Percentiles rank a stretch among this genome's conserved stretches.
phyloP scores from a whole-genome alignment of 2,888 invertebrate genomes.

The Melitaea athalia region DNA sequence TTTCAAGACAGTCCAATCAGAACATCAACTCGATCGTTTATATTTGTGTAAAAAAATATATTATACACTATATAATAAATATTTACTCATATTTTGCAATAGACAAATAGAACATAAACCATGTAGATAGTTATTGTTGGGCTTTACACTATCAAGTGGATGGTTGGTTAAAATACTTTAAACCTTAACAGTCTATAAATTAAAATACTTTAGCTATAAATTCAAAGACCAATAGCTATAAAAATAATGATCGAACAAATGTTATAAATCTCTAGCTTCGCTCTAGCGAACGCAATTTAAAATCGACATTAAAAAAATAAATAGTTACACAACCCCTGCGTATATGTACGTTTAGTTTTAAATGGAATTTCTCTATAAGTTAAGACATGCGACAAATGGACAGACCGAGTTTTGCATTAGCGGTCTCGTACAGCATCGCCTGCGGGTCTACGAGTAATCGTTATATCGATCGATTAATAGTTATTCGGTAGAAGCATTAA shows the following conservation, averaged over 20 bases:
- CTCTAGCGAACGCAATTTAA: slow-evolving; percentile 38
- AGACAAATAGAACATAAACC: not conserved
- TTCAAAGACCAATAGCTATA: slow-evolving; percentile 50
- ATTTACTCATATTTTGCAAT: not conserved
- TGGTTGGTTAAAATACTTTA: slow-evolving; percentile 35
- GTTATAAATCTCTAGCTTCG: slow-evolving; percentile 40
- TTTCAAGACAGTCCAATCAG: too few species aligned
- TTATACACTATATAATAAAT: not conserved
- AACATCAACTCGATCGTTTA: too few species aligned
- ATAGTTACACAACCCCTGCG: slow-evolving; percentile 41
- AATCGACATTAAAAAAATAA: slow-evolving; percentile 43
- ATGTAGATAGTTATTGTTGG: not conserved
- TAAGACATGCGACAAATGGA: slow-evolving; percentile 62
- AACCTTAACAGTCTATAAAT: slow-evolving; percentile 39
- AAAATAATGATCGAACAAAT: slow-evolving; percentile 40
- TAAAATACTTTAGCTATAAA: slow-evolving; percentile 39
- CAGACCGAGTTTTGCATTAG: slow-evolving; percentile 62
- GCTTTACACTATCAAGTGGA: slow-evolving; percentile 19
- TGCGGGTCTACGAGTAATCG: slow-evolving; percentile 55
- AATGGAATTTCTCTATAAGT: slow-evolving; percentile 66
- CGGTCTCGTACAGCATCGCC: slow-evolving; percentile 56
- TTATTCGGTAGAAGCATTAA: slow-evolving; percentile 5
- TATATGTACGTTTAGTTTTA: slow-evolving; percentile 53
- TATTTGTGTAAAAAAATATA: not conserved
- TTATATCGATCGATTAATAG: slow-evolving; percentile 47